Percentiles rank a stretch among this genome's conserved stretches.
These are phyloP conservation scores for Pyrrhosoma nymphula DNA, from an alignment of 2,888 invertebrate genomes.

Conservation along the genomic window DNA sequence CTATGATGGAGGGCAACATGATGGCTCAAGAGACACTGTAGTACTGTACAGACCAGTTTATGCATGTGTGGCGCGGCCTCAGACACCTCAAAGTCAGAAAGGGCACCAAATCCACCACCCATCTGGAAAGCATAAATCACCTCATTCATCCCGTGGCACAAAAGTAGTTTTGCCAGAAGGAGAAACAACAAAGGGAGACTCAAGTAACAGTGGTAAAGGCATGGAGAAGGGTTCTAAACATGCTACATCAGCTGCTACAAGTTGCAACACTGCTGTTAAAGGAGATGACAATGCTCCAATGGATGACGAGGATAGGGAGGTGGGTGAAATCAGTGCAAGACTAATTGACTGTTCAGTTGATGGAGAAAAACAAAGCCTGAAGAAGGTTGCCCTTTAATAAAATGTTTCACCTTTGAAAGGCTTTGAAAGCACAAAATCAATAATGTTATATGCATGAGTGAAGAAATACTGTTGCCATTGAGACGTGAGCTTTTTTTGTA, in stretches of 20 bases:
- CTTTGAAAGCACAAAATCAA: slow-evolving; percentile 43
- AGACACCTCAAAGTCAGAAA: slow-evolving; percentile 26
- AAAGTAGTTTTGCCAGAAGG: slow-evolving; percentile 40
- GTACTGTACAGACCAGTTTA: slow-evolving; percentile 85
- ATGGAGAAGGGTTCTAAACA: slow-evolving; percentile 1
- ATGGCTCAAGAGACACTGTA: slow-evolving; percentile 79
- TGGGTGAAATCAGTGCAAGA: slow-evolving; percentile 63
- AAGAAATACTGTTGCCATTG: slow-evolving; percentile 56
- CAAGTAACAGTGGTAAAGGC: slow-evolving; percentile 2
- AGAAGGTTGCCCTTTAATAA: slow-evolving; percentile 25
- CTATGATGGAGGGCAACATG: slow-evolving; percentile 82
- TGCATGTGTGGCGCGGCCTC: slow-evolving; percentile 77
- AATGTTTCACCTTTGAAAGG: neutral
- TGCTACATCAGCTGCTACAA: neutral
- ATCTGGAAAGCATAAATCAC: slow-evolving; percentile 45
- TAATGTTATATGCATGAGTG: slow-evolving; percentile 48
- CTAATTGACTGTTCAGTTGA: slow-evolving; percentile 59
- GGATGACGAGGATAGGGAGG: slow-evolving; percentile 63
- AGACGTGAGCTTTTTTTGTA: slow-evolving; percentile 58
- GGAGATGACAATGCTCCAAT: slow-evolving; percentile 37
- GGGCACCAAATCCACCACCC: slow-evolving; percentile 33
- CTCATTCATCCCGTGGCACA: slow-evolving; percentile 22
- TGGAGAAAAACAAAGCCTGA: slow-evolving; percentile 4
- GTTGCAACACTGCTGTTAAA: slow-evolving; percentile 11
- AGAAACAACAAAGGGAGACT: neutral